Percentiles rank a stretch among this genome's conserved stretches.
Conservation (phyloP, 2,888 invertebrate genomes). For the Mystacides longicornis region DNA sequence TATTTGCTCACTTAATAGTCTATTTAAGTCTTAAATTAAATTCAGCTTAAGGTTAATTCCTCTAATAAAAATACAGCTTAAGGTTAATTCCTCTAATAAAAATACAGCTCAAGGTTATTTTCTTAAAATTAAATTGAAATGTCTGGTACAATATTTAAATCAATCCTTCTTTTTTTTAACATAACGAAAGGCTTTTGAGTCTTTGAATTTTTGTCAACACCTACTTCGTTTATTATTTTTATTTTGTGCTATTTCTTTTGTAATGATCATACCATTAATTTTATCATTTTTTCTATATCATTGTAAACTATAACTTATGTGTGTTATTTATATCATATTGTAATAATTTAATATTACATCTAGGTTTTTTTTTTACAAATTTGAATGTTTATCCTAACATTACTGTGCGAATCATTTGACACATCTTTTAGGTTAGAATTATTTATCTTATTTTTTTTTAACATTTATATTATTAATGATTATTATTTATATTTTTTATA, state of each 20-base stretch:
- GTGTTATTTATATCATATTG: slow-evolving; percentile 22
- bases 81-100: too few relatives aligned
- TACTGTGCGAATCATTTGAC: slow-evolving; percentile 10
- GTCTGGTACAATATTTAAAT: too few relatives aligned
- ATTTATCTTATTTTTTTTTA: slow-evolving; percentile 20
- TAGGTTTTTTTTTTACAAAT: background rate
- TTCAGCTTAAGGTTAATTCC: too few relatives aligned
- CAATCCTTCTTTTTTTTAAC: too few relatives aligned
- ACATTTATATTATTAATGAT: slow-evolving; percentile 11
- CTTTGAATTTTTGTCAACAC: too few relatives aligned
- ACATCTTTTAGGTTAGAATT: slow-evolving; percentile 17
- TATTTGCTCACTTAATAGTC: too few relatives aligned
- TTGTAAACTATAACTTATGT: slow-evolving; percentile 9
- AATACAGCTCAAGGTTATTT: too few relatives aligned
- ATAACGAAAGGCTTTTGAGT: too few relatives aligned
- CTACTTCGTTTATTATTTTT: too few relatives aligned
- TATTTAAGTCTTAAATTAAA: too few relatives aligned
- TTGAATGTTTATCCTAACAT: slow-evolving; percentile 14
- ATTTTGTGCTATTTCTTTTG: background rate
- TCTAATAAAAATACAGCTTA: too few relatives aligned
- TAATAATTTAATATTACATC: background rate
- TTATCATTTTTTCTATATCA: slow-evolving; percentile 15
- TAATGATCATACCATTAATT: slow-evolving; percentile 17
- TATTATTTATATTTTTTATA: background rate
- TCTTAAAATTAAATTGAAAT: too few relatives aligned